Evolutionary conservation across 2,113 vertebrate genomes (phyloP).

Genomic region (Stigmatopora argus): DNA sequence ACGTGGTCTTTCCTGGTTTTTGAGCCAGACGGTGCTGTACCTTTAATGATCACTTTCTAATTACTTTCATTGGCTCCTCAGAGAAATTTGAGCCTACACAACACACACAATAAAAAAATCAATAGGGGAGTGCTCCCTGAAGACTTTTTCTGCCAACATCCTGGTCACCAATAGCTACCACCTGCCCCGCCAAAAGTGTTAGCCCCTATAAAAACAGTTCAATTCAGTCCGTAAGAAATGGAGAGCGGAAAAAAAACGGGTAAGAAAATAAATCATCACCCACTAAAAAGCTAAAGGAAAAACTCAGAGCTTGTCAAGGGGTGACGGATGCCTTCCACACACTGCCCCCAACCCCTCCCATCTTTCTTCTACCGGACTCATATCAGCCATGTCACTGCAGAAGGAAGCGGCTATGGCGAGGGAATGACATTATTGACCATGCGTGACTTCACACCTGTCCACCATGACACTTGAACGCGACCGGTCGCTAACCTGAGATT

Average conservation of each 20-base stretch:
- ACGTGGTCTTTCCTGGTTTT: conserved; percentile 42
- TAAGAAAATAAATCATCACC: conserved; percentile 21
- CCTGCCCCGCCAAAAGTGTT: conserved; percentile 19
- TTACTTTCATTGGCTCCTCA: conserved; percentile 75
- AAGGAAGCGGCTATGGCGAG: conserved; percentile 48
- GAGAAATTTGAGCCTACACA: conserved; percentile 68
- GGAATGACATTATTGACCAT: conserved; percentile 51
- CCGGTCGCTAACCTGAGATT: conserved; percentile 43
- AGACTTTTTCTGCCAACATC: conserved; percentile 67
- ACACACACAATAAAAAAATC: conserved; percentile 55
- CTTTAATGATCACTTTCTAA: conserved; percentile 76
- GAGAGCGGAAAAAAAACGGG: conserved; percentile 18
- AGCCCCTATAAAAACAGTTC: conserved; percentile 33
- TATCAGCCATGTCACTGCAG: conserved; percentile 63
- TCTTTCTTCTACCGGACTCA: conserved; percentile 34
- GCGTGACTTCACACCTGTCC: conserved; percentile 33
- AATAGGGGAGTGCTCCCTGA: conserved; percentile 68
- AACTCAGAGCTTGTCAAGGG: conserved; percentile 33
- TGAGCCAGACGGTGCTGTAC: conserved; percentile 65
- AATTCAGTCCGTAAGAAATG: conserved; percentile 14
- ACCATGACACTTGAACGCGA: conserved; percentile 42
- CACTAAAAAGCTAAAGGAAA: neutral
- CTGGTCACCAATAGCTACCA: conserved; percentile 67
- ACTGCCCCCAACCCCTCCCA: conserved; percentile 11
- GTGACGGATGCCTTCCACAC: conserved; percentile 21